A percentile compares a stretch with the other conserved stretches of the same genome.
phyloP scores from a whole-genome alignment of 2,113 vertebrate genomes.

The Chascanopsetta lugubris region DNA sequence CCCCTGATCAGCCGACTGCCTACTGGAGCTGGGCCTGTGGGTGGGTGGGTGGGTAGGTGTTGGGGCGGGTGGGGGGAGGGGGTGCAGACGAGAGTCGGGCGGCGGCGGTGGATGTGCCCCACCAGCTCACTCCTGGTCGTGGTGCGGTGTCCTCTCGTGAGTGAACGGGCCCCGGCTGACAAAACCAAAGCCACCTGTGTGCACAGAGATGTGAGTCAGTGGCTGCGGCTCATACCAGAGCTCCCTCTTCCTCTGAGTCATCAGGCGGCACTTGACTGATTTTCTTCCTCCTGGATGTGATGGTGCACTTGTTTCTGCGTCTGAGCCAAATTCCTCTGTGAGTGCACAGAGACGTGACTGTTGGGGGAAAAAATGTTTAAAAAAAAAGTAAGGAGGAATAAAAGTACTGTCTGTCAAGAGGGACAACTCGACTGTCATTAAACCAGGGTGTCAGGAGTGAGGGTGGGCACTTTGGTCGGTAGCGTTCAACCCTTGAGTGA shows the following conservation, averaged over 20 bases:
- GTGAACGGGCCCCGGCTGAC: slow-evolving; percentile 15
- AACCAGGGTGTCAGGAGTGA: too few species aligned
- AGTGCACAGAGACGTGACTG: background rate
- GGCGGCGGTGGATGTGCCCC: slow-evolving; percentile 1
- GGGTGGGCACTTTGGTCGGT: too few species aligned
- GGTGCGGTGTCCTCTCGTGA: slow-evolving; percentile 33
- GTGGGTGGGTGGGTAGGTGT: slow-evolving; percentile 7
- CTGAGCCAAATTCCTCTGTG: background rate
- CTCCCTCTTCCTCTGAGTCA: slow-evolving; percentile 47
- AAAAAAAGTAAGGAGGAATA: too few species aligned
- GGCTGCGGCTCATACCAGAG: slow-evolving; percentile 43
- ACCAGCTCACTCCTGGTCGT: slow-evolving; percentile 9
- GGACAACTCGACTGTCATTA: too few species aligned
- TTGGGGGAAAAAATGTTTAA: too few species aligned
- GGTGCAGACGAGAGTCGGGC: background rate
- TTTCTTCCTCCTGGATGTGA: slow-evolving; percentile 2
- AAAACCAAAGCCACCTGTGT: slow-evolving; percentile 48
- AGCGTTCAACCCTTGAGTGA: too few species aligned
- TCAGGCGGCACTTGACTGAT: slow-evolving; percentile 30
- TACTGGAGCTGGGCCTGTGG: slow-evolving; percentile 11
- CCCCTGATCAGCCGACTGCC: slow-evolving; percentile 28
- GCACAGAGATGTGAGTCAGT: slow-evolving; percentile 47
- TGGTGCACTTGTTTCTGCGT: slow-evolving; percentile 13
- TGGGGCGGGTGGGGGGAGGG: background rate
- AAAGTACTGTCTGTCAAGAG: too few species aligned